Conservation (phyloP, 2,113 vertebrate species). For the Sceloporus undulatus region DNA sequence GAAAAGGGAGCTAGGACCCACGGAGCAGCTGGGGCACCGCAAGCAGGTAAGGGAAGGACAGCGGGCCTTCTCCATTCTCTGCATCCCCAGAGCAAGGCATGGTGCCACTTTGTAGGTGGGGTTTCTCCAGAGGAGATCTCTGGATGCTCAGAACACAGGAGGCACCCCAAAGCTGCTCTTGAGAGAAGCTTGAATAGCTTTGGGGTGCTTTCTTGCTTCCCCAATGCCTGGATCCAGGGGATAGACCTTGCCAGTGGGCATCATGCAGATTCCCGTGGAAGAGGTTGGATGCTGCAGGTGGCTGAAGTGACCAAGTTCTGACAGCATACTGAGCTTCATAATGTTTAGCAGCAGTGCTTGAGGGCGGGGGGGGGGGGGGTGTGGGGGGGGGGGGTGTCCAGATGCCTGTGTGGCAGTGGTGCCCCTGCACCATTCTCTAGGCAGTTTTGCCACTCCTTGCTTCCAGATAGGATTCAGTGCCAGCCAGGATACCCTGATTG, state of each 20-base stretch:
- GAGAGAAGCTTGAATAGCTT: neutral
- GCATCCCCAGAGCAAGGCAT: no score
- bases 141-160: neutral
- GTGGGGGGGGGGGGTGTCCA: conserved; percentile 13
- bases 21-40: neutral
- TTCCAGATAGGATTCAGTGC: conserved; percentile 70
- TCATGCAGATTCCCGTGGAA: no score
- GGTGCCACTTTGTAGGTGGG: neutral
- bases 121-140: neutral
- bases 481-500: conserved; percentile 73
- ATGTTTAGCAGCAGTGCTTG: no score
- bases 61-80: neutral
- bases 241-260: no score
- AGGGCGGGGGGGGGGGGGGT: no score
- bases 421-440: conserved; percentile 23
- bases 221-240: no score
- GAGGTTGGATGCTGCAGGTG: no score
- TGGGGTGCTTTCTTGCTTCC: neutral
- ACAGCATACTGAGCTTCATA: no score
- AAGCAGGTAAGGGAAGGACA: neutral
- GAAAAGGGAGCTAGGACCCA: conserved; percentile 75
- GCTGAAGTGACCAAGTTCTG: no score
- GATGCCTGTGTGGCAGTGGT: conserved; percentile 37
- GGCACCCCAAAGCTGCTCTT: neutral
- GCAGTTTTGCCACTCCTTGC: conserved; percentile 41